Base-by-base conservation (phyloP, 1,140 invertebrate species). In the Venturia canescens region DNA sequence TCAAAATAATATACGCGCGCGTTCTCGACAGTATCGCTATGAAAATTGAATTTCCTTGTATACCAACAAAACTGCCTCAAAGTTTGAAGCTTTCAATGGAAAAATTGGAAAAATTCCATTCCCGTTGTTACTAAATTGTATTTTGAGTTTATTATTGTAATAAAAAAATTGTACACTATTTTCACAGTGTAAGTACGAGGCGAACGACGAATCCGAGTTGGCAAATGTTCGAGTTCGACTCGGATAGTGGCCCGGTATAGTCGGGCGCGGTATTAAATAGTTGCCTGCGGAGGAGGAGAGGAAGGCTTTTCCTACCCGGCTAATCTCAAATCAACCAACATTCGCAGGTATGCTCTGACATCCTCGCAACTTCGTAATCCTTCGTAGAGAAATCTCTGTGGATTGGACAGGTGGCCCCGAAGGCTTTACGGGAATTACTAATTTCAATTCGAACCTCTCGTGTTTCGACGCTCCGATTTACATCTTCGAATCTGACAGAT, bases 211-310 rank as follows among this genome's bases (percentile, higher is more conserved):
- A 53, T 76, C 50, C 72, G 72, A 76, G 72, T 50, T 76, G n/a
- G 72, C 50, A 53, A 78, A 70, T 63, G 70, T 78, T 67, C 71
- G 48, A 72, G 72, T 69, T 78, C 53, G 67, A 79, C 76, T 76
- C 74, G n/a, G n/a, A 21, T 27, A 23, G 70, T 31, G 21, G 15
- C 23, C 7, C 60, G 16, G 13, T 23, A 23, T 63, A 63, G 60
- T 63, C 23, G 27, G 27, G 23, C 60, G 82, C 83, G 83, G 76
- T 77, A 81, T 71, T 63, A 26, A 23, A 63, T 63, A 63, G 60
- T 63, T 23, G 21, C 26, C n/a, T 18, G 23, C 1, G 60, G 21
- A 23, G n/a, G n/a, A n/a, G n/a, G n/a, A n/a, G n/a, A n/a, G n/a
- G n/a, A n/a, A n/a, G 7, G 21, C 18, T 57, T 63, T 63, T 13